Base-by-base conservation (phyloP, 2,888 invertebrate species). In the Linnaemya tessellans region DNA sequence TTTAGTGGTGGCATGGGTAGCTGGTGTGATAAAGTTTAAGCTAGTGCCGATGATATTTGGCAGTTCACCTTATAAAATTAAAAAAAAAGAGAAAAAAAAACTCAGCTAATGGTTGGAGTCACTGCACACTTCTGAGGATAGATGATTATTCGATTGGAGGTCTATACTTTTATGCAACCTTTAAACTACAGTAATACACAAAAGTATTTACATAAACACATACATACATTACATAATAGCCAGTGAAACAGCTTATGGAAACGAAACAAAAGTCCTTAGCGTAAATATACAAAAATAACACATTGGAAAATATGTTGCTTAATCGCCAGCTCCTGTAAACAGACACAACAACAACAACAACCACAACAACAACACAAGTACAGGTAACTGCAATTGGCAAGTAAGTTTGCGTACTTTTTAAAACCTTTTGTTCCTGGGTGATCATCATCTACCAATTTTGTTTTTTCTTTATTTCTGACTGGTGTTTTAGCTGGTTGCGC, bases 241-340 rank as follows among this genome's bases (percentile, higher is more conserved):
- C n/a, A 74, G 58, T 65, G 74, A 70, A 81, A 85, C 70, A 79
- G 81, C 79, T 85, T 79, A 77, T 30, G 67, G 60, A 54, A 71
- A 65, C 15, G 58, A 75, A 62, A 60, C 71, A 78, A 60, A 70
- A 60, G 43, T 38, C 64, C 3, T 30, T 22, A 54, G 62, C 20
- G 46, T 38, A 49, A 56, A 60, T 15, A 38, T 38, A 30, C 54
- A 68, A 35, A 30, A 75, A 38, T 60, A 77, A 65, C 65, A 70
- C 58, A 56, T 35, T 56, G 38, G 10, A 73, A 81, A 77, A 82
- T 68, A 74, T 81, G 77, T 85, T 79, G 64, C 70, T 71, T 58
- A 81, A 85, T 85, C 84, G 81, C 81, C 79, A 82, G 84, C 84
- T 85, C 74, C 84, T 79, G 81, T 85, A 81, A 70, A 79, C 11